Evolutionary conservation across 1,140 invertebrate species (phyloP), one percentile per base, ranked within the genome.

Genomic region (Ericerus pela): DNA sequence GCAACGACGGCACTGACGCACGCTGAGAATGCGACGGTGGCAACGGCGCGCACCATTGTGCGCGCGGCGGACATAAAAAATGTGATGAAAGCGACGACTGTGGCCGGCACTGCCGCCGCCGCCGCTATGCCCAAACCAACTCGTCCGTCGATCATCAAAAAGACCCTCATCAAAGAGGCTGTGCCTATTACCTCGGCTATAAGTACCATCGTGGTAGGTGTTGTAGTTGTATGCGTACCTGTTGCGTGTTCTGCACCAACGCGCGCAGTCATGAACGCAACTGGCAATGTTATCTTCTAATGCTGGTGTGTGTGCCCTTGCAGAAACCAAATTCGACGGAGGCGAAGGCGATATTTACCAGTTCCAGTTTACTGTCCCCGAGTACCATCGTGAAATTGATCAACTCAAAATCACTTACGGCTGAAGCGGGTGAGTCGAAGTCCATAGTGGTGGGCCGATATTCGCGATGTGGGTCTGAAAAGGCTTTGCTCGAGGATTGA

Each of bases 301-400:
- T 10, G n/a, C 31, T 10, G 31, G 8, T n/a, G 31, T 10, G n/a
- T 10, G 8, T n/a, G n/a, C 26, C 26, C 26, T 14, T 22, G 12
- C 14, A 47, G 41, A 47, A 47, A 47, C 22, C 41, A 2, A 47
- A 47, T 47, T 4, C 26, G 8, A 16, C 41, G 10, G 41, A 47
- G 10, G 41, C 41, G 10, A 47, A 47, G 41, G 22, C 41, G 12
- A 47, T 47, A 24, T 24, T 47, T 47, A 22, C 41, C 20, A 14
- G 41, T 47, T 47, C 41, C 12, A 47, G 41, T 47, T 24, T 47
- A 22, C 14, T 47, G 4, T 47, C 41, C 8, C 41, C 41, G 16
- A 47, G 26, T 47, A 47, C 41, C 4, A 47, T 47, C 14, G 41
- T 47, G 10, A 47, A 47, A 47, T 47, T 47, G 16, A 47, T 47